Percentiles rank a stretch among this genome's conserved stretches.
phyloP scores from a whole-genome alignment of 1,140 invertebrate species.

The Phortica variegata region DNA sequence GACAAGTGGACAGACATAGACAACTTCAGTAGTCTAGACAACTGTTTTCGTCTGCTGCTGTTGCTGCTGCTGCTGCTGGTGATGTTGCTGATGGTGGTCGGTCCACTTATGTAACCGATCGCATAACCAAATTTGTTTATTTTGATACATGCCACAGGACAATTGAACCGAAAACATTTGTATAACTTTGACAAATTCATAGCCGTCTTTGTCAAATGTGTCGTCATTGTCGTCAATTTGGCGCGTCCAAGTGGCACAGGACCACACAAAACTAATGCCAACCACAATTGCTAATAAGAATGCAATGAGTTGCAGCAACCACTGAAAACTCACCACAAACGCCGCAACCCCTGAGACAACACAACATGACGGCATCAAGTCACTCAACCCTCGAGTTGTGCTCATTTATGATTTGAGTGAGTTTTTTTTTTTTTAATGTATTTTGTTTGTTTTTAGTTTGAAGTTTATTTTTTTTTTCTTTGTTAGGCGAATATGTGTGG shows the following conservation, averaged over 20 bases:
- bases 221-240: conserved; percentile 4
- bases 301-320: conserved; percentile 24
- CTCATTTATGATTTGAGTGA: no score
- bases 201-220: no score
- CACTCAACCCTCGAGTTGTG: no score
- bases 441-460: no score
- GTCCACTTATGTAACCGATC: not conserved
- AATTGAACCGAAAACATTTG: conserved; percentile 21
- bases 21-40: not conserved
- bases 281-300: conserved; percentile 6
- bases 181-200: not conserved
- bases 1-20: no score
- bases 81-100: no score
- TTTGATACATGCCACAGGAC: conserved; percentile 37
- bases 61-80: not conserved
- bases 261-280: conserved; percentile 34
- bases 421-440: no score
- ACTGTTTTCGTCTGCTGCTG: no score
- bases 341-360: conserved; percentile 7
- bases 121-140: conserved; percentile 25
- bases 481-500: no score
- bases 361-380: conserved; percentile 24
- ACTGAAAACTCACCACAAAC: conserved; percentile 18
- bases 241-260: conserved; percentile 26
- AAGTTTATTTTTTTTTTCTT: no score